Evolutionary conservation across 1,140 invertebrate species (phyloP).

Genomic region (Pseudomyrmex gracilis): DNA sequence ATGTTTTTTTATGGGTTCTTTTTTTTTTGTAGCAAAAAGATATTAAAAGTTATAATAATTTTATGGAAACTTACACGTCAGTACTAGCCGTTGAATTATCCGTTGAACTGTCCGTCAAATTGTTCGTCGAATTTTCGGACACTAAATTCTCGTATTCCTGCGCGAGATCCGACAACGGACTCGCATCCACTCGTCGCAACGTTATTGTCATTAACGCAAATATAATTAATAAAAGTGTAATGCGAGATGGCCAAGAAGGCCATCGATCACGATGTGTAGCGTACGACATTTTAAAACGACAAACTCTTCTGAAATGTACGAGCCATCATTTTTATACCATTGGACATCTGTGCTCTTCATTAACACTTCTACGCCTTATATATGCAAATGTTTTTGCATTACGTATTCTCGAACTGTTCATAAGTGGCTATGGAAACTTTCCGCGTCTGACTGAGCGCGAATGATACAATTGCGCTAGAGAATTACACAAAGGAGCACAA

Average conservation of each 20-base stretch:
- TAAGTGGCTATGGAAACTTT: conserved; percentile 68
- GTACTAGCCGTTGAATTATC: conserved; percentile 38
- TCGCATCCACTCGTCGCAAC: conserved; percentile 4
- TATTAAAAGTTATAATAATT: neutral
- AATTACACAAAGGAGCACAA: neutral
- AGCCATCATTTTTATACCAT: conserved; percentile 60
- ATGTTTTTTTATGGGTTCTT: neutral
- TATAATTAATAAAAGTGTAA: conserved; percentile 25
- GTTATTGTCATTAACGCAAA: conserved; percentile 17
- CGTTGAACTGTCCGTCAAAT: conserved; percentile 14
- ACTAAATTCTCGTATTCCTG: neutral
- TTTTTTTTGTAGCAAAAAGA: neutral
- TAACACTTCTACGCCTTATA: conserved; percentile 54
- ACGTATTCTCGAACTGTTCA: conserved; percentile 65
- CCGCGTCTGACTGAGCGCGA: neutral
- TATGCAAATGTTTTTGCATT: conserved; percentile 45
- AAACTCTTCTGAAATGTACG: neutral
- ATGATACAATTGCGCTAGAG: neutral
- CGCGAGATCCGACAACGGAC: conserved; percentile 15
- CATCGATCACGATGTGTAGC: neutral
- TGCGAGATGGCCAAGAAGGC: neutral
- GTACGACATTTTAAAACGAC: conserved; percentile 60
- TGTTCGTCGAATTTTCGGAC: neutral
- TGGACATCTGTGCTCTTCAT: conserved; percentile 21
- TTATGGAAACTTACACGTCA: conserved; percentile 33